Conservation (phyloP, 1,140 invertebrate species). For the Nasonia longicornis region DNA sequence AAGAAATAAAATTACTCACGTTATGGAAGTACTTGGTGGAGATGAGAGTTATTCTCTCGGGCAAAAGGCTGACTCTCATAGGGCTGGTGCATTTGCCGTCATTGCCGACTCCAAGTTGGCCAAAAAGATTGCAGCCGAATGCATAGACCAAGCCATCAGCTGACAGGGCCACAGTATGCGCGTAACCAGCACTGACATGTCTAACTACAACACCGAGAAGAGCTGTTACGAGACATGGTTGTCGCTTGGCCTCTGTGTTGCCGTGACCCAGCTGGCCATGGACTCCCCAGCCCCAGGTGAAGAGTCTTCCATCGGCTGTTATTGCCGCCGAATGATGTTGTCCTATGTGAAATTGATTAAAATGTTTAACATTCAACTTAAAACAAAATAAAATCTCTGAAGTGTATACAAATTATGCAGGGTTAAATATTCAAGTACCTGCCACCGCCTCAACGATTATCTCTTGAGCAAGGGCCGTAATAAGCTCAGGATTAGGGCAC, state of each 20-base stretch:
- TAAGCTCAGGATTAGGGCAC: slow-evolving; percentile 77
- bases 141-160: slow-evolving; percentile 77
- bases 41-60: slow-evolving; percentile 75
- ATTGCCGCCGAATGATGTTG: slow-evolving; percentile 85
- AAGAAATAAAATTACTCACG: slow-evolving; percentile 70
- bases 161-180: slow-evolving; percentile 78
- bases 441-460: slow-evolving; percentile 76
- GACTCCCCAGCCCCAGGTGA: slow-evolving; percentile 84
- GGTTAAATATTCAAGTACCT: slow-evolving; percentile 57
- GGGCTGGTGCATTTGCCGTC: slow-evolving; percentile 75
- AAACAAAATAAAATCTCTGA: not conserved
- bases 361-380: not conserved
- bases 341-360: slow-evolving; percentile 54
- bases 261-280: slow-evolving; percentile 87
- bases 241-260: slow-evolving; percentile 74
- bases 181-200: slow-evolving; percentile 79
- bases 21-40: slow-evolving; percentile 86
- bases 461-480: slow-evolving; percentile 74
- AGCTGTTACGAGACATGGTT: slow-evolving; percentile 72
- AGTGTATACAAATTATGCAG: not conserved
- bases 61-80: slow-evolving; percentile 70
- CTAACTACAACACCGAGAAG: slow-evolving; percentile 60
- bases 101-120: slow-evolving; percentile 78
- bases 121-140: slow-evolving; percentile 85
- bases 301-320: slow-evolving; percentile 76